Base-by-base conservation (phyloP, 2,797 vertebrate species). In the Centroberyx gerrardi region DNA sequence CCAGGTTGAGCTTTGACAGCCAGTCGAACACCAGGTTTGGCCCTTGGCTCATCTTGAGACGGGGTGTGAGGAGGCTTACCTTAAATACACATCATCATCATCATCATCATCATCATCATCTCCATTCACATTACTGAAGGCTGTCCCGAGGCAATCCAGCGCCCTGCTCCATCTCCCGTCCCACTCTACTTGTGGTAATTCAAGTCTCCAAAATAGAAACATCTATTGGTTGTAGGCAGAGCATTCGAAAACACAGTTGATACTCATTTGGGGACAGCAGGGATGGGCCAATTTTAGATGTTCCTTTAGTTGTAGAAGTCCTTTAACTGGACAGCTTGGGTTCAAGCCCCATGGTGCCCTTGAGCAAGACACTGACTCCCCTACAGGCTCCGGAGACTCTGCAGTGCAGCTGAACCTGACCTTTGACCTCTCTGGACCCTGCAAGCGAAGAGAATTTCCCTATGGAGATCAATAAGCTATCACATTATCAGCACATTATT, bases 1-100 rank as follows among this genome's bases (percentile, higher is more conserved):
- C 75, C 54, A 98, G 94, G 74, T 97, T 95, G 62, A 98, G 93
- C 86, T 95, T 95, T 29, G 93, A 95, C 72, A 98, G 95, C 97
- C 97, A 98, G 89, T 97, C 96, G 64, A 96, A 96, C 28, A 98
- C 96, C 64, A 98, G 94, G 84, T 95, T 95, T 68, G 95, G 86
- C 18, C 93, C 94, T 18, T 91, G 94, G 92, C 94, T 95, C 97
- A 93, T 95, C 63, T 87, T 93, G 27, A 48, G 33, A 62, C 44
- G 5, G 18, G 52, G 54, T 42, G 27, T 0, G 28, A 65, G n/a
- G 4, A 28, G 49, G 59, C 9, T 8, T 27, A 42, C 3, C 15
- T 88, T 13, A 86, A 5, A 40, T 65, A 67, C 31, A 68, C 42
- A 22, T 44, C 62, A 38, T 84, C 68, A 44, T 42, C 42, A n/a